Evolutionary conservation across 2,797 vertebrate species (phyloP).

Genomic region (Molossus molossus): DNA sequence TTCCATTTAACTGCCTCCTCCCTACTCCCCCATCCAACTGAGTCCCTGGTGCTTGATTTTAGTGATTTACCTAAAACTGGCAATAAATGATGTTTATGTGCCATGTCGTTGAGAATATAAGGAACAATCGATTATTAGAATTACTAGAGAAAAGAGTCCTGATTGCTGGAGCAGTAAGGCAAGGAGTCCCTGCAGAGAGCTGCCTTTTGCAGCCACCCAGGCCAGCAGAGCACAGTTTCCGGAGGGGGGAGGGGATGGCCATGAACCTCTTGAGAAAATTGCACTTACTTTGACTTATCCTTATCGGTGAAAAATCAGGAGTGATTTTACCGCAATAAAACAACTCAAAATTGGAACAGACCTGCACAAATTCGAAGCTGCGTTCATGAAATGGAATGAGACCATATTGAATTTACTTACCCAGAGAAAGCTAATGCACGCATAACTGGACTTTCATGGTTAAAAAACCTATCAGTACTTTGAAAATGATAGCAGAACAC

Average conservation of each 20-base stretch:
- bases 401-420: constrained; percentile 10
- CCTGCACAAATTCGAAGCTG: constrained; percentile 38
- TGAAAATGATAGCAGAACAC: background rate
- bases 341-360: constrained; percentile 48
- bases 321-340: constrained; percentile 27
- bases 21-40: background rate
- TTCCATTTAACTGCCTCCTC: constrained; percentile 57
- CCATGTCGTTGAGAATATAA: background rate
- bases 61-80: constrained; percentile 72
- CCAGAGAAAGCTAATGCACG: constrained; percentile 43
- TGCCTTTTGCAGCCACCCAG: background rate
- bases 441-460: background rate
- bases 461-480: constrained; percentile 18
- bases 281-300: constrained; percentile 48
- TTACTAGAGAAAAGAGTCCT: constrained; percentile 57
- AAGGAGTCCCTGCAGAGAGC: background rate
- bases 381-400: constrained; percentile 58
- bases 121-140: constrained; percentile 50
- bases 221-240: background rate
- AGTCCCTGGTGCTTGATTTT: constrained; percentile 68
- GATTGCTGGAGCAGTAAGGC: constrained; percentile 19
- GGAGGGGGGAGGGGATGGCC: background rate
- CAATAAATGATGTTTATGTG: constrained; percentile 67
- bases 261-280: background rate
- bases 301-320: constrained; percentile 67